Base-by-base conservation (phyloP, 1,140 invertebrate genomes). In the Phymastichus coffea region DNA sequence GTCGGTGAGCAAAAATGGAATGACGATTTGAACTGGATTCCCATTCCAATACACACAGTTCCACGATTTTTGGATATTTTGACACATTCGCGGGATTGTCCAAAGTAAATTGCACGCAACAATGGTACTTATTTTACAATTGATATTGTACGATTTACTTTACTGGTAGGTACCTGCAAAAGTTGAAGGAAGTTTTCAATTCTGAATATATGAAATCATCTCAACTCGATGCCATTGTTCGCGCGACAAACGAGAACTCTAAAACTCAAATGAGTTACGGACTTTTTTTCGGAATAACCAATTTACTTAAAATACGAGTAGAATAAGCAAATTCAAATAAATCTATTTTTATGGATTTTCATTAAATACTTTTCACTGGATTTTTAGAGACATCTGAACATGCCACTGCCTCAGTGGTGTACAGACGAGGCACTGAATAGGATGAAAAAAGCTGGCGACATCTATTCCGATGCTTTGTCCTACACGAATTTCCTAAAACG, bases 1-100 rank as follows among this genome's bases (percentile, higher is more conserved):
- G 51, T 65, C 23, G 56, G 63, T 0, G 41, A 61, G 0, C 80
- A 83, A 57, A 63, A 61, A 26, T 85, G 83, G 83, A 77, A 82
- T 58, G 65, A 77, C 4, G 41, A 67, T 19, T 9, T 54, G 7
- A 22, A 30, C 14, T 54, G 52, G 52, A 26, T 43, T 17, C 38
- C 52, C 8, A 43, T 54, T n/a, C 52, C 38, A 30, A 54, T 43
- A 28, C 20, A 28, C 30, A 28, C 52, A 15, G 20, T 15, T 19
- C 52, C 52, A 4, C 26, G 25, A 2, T 4, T 17, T 8, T 22
- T 54, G 10, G 52, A 54, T 30, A 54, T 54, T 7, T 38, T 54
- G 1, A 20, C 20, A 12, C 28, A 43, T 2, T 14, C 52, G 4
- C 38, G 26, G 19, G 15, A 43, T 2, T 54, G 52, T 22, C 52